Evolutionary conservation across 2,797 vertebrate genomes (phyloP), one percentile per base, ranked within the genome.

Genomic region (Lithobates pipiens): DNA sequence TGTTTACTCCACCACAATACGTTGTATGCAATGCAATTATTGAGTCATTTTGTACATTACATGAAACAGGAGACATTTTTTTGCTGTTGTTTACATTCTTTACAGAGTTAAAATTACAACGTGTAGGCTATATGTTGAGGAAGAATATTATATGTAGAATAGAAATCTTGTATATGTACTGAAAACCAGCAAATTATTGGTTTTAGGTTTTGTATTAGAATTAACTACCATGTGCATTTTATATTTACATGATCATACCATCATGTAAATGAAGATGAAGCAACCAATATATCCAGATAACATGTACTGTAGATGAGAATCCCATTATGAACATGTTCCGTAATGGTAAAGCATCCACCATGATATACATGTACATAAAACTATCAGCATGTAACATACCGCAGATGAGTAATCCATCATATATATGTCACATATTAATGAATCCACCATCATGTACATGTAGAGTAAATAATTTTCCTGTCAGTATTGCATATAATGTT

Each of bases 391-490:
- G 61, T 65, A 65, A 65, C 32, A 77, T 80, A 23, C 10, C 54
- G 67, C 23, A 54, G 77, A 54, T 70, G 23, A 50, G 50, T 34
- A 8, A 46, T 9, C 27, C 46, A 50, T 42, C 67, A 27, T 50
- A 25, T 16, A 79, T 32, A 80, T 70, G 27, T 25, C n/a, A 80
- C 77, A 80, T 70, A 15, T 69, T 65, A 23, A 65, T 42, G n/a
- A 67, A 15, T 15, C 44, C 39, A 10, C 27, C 46, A 54, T 76
- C 29, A 77, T 77, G 27, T 36, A 50, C 46, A 50, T 50, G 46
- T 50, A 15, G 13, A 50, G 46, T 50, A 50, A 50, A 50, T 11
- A 0, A 3, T 50, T 50, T 50, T 50, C 13, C 11, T 46, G 44
- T 10, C 44, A 54, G 50, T 18, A 54, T 54, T 54, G 10, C 46